Evolutionary conservation across 2,888 invertebrate species (phyloP).

Genomic region (Agrypnus murinus): DNA sequence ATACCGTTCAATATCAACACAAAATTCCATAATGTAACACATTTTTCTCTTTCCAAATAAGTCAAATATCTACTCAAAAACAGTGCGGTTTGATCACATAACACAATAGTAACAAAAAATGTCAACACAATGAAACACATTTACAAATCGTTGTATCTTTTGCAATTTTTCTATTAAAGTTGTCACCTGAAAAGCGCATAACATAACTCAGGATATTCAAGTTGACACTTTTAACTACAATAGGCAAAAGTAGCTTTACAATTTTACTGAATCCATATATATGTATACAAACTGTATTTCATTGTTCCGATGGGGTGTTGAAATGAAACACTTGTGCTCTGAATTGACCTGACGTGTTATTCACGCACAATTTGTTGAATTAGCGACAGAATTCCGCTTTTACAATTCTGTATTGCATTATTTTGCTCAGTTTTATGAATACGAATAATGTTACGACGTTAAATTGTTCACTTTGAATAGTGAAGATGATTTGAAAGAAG

Average conservation of each 20-base stretch:
- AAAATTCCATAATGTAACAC: not conserved
- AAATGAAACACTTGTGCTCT: slow-evolving; percentile 48
- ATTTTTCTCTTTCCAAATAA: not conserved
- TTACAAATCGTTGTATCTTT: slow-evolving; percentile 37
- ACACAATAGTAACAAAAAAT: not conserved
- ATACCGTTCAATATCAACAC: not conserved
- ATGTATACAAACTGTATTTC: slow-evolving; percentile 41
- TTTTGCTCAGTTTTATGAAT: too few relatives aligned
- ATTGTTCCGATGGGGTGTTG: slow-evolving; percentile 45
- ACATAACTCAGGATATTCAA: slow-evolving; percentile 48
- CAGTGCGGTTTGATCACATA: slow-evolving; percentile 38
- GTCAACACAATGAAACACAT: slow-evolving; percentile 39
- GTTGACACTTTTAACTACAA: slow-evolving; percentile 49
- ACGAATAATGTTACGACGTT: too few relatives aligned
- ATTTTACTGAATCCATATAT: slow-evolving; percentile 39
- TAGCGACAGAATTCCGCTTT: too few relatives aligned
- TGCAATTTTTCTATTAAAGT: slow-evolving; percentile 35
- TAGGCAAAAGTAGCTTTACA: slow-evolving; percentile 48
- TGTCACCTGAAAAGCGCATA: slow-evolving; percentile 39
- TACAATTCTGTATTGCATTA: not conserved
- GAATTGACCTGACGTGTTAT: slow-evolving; percentile 41
- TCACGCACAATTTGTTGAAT: slow-evolving; percentile 47
- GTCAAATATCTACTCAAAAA: slow-evolving; percentile 5
- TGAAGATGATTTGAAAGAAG: too few relatives aligned
- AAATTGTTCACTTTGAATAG: too few relatives aligned